A percentile compares a stretch with the other conserved stretches of the same genome.
Conservation (phyloP, 2,888 invertebrate genomes). For the Argyra leucocephala region DNA sequence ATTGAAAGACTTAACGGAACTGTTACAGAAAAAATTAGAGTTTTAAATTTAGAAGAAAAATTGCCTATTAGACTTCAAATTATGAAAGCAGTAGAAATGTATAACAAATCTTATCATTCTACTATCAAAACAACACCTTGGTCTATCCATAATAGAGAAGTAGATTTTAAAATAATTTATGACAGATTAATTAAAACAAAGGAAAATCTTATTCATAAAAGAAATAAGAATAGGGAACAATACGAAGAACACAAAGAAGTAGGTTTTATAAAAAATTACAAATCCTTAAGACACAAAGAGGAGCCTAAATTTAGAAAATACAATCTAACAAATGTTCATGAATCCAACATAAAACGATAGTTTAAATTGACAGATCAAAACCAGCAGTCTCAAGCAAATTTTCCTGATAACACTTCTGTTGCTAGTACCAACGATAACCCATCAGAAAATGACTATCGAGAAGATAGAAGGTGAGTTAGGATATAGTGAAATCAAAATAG, state of each 20-base stretch:
- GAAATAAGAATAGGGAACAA: not conserved
- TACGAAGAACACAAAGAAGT: constrained; percentile 4
- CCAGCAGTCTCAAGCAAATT: too few relatives aligned
- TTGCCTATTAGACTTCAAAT: too few relatives aligned
- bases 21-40: too few relatives aligned
- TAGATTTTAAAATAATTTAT: too few relatives aligned
- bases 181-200: not conserved
- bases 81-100: too few relatives aligned
- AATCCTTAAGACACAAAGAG: constrained; percentile 13
- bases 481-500: constrained; percentile 2
- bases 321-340: constrained; percentile 13
- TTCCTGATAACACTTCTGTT: not conserved
- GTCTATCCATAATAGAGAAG: too few relatives aligned
- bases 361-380: constrained; percentile 10
- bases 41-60: too few relatives aligned
- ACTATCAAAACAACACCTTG: too few relatives aligned
- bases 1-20: too few relatives aligned
- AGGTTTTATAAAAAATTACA: constrained; percentile 11
- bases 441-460: constrained; percentile 4
- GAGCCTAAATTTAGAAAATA: constrained; percentile 17
- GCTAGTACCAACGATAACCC: not conserved
- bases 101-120: too few relatives aligned
- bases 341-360: constrained; percentile 14
- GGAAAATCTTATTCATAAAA: not conserved
- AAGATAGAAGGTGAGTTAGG: not conserved